These are phyloP conservation scores for Eidolon helvum DNA, from an alignment of 2,113 vertebrate species.

Conservation along the genomic window DNA sequence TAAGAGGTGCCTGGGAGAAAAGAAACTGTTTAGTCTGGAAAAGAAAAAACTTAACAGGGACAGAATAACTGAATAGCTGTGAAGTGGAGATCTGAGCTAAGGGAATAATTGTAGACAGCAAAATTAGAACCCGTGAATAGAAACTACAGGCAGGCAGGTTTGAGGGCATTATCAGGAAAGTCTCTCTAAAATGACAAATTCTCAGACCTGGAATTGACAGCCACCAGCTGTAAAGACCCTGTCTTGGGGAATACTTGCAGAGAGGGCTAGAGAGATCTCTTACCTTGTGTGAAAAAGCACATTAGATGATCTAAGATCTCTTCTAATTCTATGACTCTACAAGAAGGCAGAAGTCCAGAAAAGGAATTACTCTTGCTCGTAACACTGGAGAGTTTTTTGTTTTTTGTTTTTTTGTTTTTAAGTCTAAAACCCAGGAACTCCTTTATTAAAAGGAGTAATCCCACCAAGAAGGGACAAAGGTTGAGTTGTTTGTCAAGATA, in stretches of 20 bases:
- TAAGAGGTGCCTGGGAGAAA: not conserved
- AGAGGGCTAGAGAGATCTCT: not conserved
- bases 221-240: not conserved
- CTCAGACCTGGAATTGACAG: not conserved
- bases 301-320: not conserved
- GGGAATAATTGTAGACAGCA: not conserved
- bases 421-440: not conserved
- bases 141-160: not conserved
- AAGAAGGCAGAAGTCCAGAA: not conserved
- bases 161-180: not conserved
- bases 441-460: constrained; percentile 18
- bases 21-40: not conserved
- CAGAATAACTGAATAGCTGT: not conserved
- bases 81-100: not conserved
- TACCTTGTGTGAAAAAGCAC: not conserved
- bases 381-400: not conserved
- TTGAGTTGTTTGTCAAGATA: not conserved
- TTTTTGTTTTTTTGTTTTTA: not conserved
- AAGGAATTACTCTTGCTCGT: not conserved
- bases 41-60: not conserved
- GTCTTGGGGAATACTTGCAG: not conserved
- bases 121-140: not conserved
- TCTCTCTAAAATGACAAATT: not conserved
- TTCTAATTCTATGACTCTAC: not conserved
- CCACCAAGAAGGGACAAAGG: constrained; percentile 27